These are phyloP conservation scores for Anarhynchus alexandrinus DNA, from an alignment of 2,113 vertebrate species.

Conservation along the genomic window DNA sequence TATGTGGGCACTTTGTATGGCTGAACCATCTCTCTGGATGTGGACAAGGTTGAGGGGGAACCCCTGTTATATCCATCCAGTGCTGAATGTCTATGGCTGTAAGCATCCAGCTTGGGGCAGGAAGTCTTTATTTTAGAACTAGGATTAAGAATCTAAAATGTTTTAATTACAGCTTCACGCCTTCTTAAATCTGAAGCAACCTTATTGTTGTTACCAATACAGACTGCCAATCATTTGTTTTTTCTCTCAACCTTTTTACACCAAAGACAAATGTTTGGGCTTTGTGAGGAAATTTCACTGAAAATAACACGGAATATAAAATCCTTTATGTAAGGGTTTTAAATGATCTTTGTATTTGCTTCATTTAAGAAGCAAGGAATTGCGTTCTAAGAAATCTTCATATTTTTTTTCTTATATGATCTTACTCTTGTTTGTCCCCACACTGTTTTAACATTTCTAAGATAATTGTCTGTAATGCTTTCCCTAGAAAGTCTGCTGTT, in stretches of 20 bases:
- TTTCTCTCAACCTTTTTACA: neutral
- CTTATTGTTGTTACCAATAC: neutral
- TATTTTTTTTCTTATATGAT: neutral
- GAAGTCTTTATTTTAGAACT: neutral
- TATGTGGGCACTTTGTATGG: neutral
- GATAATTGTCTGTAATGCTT: conserved; percentile 74
- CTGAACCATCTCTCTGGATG: neutral
- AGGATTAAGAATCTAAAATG: neutral
- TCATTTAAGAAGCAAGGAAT: neutral
- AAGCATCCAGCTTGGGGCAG: neutral
- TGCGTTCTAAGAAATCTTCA: neutral
- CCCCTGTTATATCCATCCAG: accelerated
- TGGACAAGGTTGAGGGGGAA: no score
- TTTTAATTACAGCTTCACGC: neutral
- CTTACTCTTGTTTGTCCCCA: neutral
- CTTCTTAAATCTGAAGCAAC: neutral
- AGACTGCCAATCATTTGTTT: neutral
- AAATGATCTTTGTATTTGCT: neutral
- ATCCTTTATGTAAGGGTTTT: neutral
- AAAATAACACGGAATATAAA: neutral
- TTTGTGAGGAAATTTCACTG: neutral
- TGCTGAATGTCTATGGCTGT: neutral
- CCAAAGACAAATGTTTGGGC: neutral
- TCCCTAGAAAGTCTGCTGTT: conserved; percentile 71
- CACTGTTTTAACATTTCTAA: conserved; percentile 72